Base-by-base conservation (phyloP, 1,140 invertebrate species). In the Nasonia giraulti region DNA sequence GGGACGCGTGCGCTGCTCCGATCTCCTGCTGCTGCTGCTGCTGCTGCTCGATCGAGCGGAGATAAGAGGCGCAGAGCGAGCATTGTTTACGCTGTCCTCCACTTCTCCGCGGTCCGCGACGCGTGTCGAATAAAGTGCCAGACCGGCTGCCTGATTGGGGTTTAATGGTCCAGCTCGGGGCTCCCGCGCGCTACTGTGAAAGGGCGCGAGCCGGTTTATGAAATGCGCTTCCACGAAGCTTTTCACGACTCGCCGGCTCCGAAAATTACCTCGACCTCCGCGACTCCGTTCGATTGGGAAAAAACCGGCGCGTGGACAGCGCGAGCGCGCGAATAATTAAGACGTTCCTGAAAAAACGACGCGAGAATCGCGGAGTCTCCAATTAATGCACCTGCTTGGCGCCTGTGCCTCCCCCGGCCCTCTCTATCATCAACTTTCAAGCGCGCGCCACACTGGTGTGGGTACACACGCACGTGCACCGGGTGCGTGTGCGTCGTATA, bases 311-410 rank as follows among this genome's bases (percentile, higher is more conserved):
- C 71, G 10, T 50, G 11, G 11, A 50, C 10, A 14, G 7, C 44
- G 40, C n/a, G 2, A 4, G 14, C 75, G 31, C 27, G 10, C 79
- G 66, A 83, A 77, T 83, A 77, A 83, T 83, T 83, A 33, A 83
- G 75, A 77, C 55, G 74, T 83, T 68, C 47, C 10, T 27, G 11
- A 50, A 78, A 78, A 78, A 55, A 62, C 40, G n/a, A 2, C 8
- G 10, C 23, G 17, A 55, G 75, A 84, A 79, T 79, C 27, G 47
- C 66, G 75, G 5, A 44, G 44, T 12, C 8, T 81, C 50, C 37
- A 82, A 82, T 82, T 74, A 74, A 82, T 27, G 4, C 75, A 2
- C n/a, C 44, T 47, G 27, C 69, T 73, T 73, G 20, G 40, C 69
- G 71, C 33, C 40, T 11, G 8, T 44, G 11, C 12, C 37, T 6